Evolutionary conservation across 1,140 invertebrate genomes (phyloP).

Genomic region (Leptestheria dahalacensis): DNA sequence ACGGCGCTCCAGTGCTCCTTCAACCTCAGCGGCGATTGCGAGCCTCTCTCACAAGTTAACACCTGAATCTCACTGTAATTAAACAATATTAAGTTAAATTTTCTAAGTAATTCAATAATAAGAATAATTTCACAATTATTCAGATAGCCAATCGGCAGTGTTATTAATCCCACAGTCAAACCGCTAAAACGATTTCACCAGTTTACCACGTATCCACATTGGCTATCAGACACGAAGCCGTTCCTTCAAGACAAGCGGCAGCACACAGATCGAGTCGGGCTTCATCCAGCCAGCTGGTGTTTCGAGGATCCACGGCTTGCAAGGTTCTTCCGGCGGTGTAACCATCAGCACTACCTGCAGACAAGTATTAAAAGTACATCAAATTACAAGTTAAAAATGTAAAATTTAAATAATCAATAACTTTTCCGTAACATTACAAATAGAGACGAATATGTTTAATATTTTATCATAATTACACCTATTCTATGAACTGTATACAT

Average conservation of each 20-base stretch:
- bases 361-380: background rate
- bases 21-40: background rate
- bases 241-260: conserved; percentile 39
- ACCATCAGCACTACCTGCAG: background rate
- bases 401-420: background rate
- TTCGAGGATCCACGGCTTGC: background rate
- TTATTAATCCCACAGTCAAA: background rate
- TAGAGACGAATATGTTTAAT: background rate
- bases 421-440: background rate
- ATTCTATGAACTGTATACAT: too few species aligned
- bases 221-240: conserved; percentile 62
- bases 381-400: background rate
- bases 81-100: conserved; percentile 10
- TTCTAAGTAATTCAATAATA: background rate
- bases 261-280: conserved; percentile 21
- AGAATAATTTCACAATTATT: background rate
- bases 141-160: background rate
- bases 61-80: conserved; percentile 31
- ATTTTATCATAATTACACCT: background rate
- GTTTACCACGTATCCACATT: conserved; percentile 65
- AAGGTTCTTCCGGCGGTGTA: conserved; percentile 1
- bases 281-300: conserved; percentile 20
- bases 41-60: background rate
- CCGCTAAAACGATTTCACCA: background rate
- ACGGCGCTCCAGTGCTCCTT: conserved; percentile 1